phyloP scores from a whole-genome alignment of 2,797 vertebrate species.

The Acanthis flammea region DNA sequence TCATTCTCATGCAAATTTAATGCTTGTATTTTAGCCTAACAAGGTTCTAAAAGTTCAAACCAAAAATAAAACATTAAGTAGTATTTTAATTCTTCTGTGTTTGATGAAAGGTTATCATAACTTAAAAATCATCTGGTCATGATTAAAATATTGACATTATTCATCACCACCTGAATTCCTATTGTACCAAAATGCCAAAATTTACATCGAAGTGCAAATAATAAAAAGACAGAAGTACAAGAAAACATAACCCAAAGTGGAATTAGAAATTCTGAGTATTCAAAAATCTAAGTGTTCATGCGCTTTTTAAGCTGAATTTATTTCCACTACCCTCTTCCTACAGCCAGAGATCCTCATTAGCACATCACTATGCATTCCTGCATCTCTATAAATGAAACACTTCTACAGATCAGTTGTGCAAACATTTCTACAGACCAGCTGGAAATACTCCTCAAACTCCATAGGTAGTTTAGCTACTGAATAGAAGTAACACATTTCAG shows the following conservation, averaged over 20 bases:
- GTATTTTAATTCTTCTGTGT: not conserved
- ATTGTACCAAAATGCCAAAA: not conserved
- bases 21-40: not conserved
- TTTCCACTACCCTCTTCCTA: not conserved
- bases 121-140: not conserved
- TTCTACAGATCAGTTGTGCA: not conserved
- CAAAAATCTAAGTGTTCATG: not conserved
- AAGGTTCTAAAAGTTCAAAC: not conserved
- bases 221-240: not conserved
- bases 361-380: not conserved
- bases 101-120: not conserved
- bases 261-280: not conserved
- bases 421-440: not conserved
- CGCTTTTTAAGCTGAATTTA: not conserved
- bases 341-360: not conserved
- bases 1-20: not conserved
- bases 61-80: not conserved
- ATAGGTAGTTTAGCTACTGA: fast-evolving
- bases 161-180: not conserved
- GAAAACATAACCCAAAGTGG: not conserved
- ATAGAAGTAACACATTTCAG: not conserved
- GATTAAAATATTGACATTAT: not conserved
- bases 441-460: not conserved
- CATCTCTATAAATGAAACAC: not conserved
- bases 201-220: not conserved